phyloP scores from a whole-genome alignment of 2,113 vertebrate species.

The Siniperca knerii region DNA sequence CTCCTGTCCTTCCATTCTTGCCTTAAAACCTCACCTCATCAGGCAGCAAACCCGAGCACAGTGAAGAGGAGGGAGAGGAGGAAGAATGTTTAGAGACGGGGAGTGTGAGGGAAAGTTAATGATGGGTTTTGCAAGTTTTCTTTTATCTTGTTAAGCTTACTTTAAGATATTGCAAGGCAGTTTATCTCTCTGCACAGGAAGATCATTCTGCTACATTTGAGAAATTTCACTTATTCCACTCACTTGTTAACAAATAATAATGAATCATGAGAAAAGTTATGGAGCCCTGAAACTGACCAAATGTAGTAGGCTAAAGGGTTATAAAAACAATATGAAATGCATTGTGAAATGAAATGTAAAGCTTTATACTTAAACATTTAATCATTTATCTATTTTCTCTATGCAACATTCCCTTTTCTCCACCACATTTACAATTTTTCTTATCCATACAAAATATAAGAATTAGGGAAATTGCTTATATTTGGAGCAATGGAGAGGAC shows the following conservation, averaged over 20 bases:
- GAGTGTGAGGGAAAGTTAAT: constrained; percentile 45
- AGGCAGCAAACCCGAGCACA: constrained; percentile 56
- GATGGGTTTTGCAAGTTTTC: constrained; percentile 50
- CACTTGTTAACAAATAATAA: constrained; percentile 2
- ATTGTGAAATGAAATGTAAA: neutral
- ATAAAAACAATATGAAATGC: constrained; percentile 3
- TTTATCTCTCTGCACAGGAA: constrained; percentile 2
- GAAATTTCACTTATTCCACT: constrained; percentile 2
- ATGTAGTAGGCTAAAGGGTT: neutral
- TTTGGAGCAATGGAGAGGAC: neutral
- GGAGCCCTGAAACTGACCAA: constrained; percentile 20
- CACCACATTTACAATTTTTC: neutral
- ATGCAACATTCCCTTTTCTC: neutral
- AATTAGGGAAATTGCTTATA: neutral
- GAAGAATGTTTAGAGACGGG: constrained; percentile 58
- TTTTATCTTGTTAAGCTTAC: constrained; percentile 29
- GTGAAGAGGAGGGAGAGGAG: constrained; percentile 42
- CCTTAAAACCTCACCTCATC: constrained; percentile 80
- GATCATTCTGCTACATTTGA: constrained; percentile 12
- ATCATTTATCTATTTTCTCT: neutral
- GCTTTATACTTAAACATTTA: neutral
- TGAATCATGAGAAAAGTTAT: constrained; percentile 1
- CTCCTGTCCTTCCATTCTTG: constrained; percentile 74
- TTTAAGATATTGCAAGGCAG: neutral
- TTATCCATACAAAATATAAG: no score